Conservation (phyloP, 2,888 invertebrate species). For the Sepioteuthis lessoniana region DNA sequence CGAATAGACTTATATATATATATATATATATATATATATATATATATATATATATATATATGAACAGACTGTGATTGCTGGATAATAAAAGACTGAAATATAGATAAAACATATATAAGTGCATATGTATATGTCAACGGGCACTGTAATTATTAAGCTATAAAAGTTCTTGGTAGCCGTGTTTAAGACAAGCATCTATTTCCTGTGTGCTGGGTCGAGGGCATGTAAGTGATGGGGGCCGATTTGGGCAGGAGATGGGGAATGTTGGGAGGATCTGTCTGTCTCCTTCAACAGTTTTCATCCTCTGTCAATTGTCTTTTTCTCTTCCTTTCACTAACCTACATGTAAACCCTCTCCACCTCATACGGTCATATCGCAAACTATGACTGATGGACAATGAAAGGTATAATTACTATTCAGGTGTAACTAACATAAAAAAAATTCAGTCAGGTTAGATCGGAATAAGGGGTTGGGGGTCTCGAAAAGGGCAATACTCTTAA, state of each 20-base stretch:
- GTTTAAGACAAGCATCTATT: slow-evolving; percentile 1
- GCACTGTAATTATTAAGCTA: slow-evolving; percentile 23
- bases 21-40: not conserved
- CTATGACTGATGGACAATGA: not conserved
- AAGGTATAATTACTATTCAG: not conserved
- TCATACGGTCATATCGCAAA: not conserved
- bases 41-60: not conserved
- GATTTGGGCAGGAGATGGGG: not conserved
- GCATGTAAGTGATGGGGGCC: not conserved
- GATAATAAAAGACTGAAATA: not conserved
- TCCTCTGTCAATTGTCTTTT: slow-evolving; percentile 13
- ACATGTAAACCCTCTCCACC: not conserved
- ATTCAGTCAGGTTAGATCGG: not conserved
- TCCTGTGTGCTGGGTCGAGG: not conserved
- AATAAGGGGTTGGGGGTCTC: not conserved
- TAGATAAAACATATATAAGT: not conserved
- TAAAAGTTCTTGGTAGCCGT: slow-evolving; percentile 8
- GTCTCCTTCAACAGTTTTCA: not conserved
- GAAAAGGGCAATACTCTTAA: not conserved
- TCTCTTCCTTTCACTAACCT: slow-evolving; percentile 5
- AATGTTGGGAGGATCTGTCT: not conserved
- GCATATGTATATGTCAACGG: not conserved
- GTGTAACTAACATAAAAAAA: not conserved
- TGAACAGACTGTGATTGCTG: not conserved
- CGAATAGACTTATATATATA: not conserved